Percentiles rank a stretch among this genome's conserved stretches.
Evolutionary conservation across 2,113 vertebrate genomes (phyloP).

Genomic region (Thamnophis sirtalis): DNA sequence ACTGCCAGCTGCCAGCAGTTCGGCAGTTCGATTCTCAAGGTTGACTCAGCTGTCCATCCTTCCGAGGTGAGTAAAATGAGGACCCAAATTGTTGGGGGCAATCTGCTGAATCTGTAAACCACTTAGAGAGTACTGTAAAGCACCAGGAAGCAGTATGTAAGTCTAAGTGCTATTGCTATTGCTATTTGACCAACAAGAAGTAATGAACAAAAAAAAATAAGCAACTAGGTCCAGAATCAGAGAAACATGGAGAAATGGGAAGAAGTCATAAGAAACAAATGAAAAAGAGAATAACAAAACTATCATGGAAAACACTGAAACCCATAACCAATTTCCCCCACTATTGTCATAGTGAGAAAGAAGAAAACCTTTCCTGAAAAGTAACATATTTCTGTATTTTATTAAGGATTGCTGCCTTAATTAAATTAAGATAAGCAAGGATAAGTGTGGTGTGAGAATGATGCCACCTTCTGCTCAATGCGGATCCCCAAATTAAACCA

Average conservation of each 20-base stretch:
- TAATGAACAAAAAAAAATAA: conserved; percentile 1
- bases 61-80: no score
- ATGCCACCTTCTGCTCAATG: background rate
- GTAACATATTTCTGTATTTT: background rate
- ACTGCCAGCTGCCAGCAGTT: no score
- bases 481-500: background rate
- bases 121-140: no score
- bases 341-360: background rate
- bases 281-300: background rate
- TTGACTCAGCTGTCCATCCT: no score
- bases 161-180: no score
- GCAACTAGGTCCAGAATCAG: background rate
- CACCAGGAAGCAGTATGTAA: no score
- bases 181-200: conserved; percentile 8
- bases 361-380: background rate
- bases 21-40: no score
- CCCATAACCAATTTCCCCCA: background rate
- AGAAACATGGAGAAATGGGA: conserved; percentile 16
- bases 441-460: background rate
- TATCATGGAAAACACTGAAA: background rate
- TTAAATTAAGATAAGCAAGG: background rate
- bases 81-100: no score
- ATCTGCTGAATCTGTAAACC: no score
- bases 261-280: background rate
- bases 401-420: conserved; percentile 7